Conservation (phyloP, 2,888 invertebrate species). For the Vesta saturnalis region DNA sequence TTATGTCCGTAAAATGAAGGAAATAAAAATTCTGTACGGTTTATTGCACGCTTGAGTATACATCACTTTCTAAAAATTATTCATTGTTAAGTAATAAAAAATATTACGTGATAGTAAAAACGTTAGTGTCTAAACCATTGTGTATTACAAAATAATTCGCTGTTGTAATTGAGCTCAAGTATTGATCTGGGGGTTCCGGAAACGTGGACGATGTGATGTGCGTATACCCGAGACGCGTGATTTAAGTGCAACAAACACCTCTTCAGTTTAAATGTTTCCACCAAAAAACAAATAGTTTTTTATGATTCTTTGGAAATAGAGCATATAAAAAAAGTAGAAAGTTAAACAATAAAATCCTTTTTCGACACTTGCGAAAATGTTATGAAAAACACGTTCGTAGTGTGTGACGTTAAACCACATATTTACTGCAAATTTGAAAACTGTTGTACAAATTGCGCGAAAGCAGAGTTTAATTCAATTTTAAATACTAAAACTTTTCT, state of each 20-base stretch:
- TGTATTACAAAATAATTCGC: conserved; percentile 4
- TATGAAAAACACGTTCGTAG: no score
- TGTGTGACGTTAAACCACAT: not conserved
- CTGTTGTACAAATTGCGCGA: no score
- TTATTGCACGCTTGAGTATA: no score
- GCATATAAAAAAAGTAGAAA: not conserved
- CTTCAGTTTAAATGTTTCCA: not conserved
- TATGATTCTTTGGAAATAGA: not conserved
- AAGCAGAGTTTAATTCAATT: no score
- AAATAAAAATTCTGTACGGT: not conserved
- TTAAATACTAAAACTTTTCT: no score
- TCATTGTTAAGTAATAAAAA: conserved; percentile 5
- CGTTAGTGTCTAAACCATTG: not conserved
- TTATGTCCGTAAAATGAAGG: no score
- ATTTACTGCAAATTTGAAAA: not conserved
- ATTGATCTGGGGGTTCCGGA: conserved; percentile 31
- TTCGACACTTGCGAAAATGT: no score
- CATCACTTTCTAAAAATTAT: conserved; percentile 1
- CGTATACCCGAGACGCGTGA: conserved; percentile 18
- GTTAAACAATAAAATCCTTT: no score
- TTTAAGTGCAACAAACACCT: not conserved
- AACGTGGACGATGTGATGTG: conserved; percentile 31
- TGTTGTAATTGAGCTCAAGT: conserved; percentile 7
- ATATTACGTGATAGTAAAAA: conserved; percentile 6
- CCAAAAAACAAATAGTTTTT: not conserved